A percentile compares a stretch with the other conserved stretches of the same genome.
Conservation (phyloP, 1,140 invertebrate species). For the Bombus difficillimus region DNA sequence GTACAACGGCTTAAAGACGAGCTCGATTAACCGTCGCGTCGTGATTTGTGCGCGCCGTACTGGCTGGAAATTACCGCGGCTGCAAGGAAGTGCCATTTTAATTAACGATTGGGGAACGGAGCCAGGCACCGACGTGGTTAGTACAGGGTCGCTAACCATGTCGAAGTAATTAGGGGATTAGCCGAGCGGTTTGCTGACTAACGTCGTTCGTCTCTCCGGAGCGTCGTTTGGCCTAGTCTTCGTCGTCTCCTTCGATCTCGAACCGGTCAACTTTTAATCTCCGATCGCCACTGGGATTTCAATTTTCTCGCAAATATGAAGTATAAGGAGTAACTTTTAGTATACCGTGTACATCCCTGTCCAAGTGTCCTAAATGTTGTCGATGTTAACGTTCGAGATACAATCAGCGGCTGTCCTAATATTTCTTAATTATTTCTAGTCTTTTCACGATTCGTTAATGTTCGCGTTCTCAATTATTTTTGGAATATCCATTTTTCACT, state of each 20-base stretch:
- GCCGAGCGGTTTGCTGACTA: constrained; percentile 67
- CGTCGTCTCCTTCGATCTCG: constrained; percentile 16
- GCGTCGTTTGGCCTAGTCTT: constrained; percentile 53
- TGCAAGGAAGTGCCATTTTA: constrained; percentile 66
- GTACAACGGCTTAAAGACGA: constrained; percentile 13
- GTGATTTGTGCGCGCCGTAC: neutral
- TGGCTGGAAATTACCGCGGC: constrained; percentile 29
- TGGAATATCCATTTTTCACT: too few species aligned
- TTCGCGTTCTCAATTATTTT: too few species aligned
- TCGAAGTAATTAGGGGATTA: constrained; percentile 79
- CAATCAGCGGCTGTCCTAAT: too few species aligned
- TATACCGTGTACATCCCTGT: too few species aligned
- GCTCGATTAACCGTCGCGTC: constrained; percentile 31
- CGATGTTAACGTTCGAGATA: too few species aligned
- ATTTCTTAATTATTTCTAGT: too few species aligned
- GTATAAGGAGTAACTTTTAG: too few species aligned
- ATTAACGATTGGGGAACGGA: constrained; percentile 72
- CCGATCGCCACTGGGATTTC: neutral
- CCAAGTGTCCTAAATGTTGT: too few species aligned
- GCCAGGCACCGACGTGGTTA: constrained; percentile 68
- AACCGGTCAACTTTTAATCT: constrained; percentile 27
- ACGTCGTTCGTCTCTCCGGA: constrained; percentile 62
- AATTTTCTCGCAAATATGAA: neutral
- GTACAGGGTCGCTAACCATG: constrained; percentile 75
- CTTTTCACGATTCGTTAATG: too few species aligned